These are phyloP conservation scores for Thamnophis elegans DNA, from an alignment of 2,797 vertebrate genomes.

Conservation along the genomic window DNA sequence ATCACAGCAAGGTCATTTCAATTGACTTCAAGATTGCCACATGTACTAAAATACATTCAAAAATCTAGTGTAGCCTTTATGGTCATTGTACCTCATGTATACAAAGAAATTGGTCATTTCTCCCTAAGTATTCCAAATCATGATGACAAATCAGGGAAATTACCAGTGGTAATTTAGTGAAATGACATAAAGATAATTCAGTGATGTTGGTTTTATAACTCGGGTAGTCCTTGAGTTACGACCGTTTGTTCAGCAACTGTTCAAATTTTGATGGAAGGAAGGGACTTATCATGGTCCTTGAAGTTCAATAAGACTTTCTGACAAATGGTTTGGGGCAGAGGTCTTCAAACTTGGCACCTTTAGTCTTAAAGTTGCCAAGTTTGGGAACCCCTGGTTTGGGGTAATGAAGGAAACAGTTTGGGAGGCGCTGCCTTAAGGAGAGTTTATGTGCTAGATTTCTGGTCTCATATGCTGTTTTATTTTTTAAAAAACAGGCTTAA, in stretches of 20 bases:
- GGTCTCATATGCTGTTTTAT: background rate
- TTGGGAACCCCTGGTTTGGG: background rate
- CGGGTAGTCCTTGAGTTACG: background rate
- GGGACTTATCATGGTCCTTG: background rate
- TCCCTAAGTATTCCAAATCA: background rate
- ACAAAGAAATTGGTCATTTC: too few species aligned
- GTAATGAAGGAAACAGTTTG: background rate
- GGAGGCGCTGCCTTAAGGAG: background rate
- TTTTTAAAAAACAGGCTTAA: background rate
- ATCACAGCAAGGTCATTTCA: background rate
- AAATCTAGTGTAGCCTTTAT: background rate
- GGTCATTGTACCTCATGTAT: too few species aligned
- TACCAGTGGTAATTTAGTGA: background rate
- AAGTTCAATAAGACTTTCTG: background rate
- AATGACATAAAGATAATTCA: background rate
- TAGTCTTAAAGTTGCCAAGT: too few species aligned
- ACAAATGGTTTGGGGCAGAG: background rate
- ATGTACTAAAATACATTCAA: background rate
- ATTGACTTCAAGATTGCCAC: background rate
- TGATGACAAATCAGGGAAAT: background rate
- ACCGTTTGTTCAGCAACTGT: background rate
- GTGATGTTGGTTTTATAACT: background rate
- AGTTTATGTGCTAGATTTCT: background rate
- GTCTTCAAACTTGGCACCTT: too few species aligned
- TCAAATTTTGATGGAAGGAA: background rate